Evolutionary conservation across 1,140 invertebrate species (phyloP), one percentile per base, ranked within the genome.

Genomic region (Philopotamus ludificatus): DNA sequence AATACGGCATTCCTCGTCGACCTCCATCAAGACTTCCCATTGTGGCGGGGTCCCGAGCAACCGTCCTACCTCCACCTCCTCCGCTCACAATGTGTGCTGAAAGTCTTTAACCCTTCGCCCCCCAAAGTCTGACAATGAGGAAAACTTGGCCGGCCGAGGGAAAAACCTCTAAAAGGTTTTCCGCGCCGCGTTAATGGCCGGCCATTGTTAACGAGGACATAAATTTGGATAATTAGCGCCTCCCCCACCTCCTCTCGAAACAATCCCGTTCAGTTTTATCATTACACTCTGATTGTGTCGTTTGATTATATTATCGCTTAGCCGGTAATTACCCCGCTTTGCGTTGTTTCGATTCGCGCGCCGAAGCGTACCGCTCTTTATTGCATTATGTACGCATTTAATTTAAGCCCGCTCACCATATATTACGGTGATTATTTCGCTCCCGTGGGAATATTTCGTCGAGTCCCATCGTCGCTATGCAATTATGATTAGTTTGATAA

Each of bases 101-200:
- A 34, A 57, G 42, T 57, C 54, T 57, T 57, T 39, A 57, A 57
- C 54, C 54, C 54, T 57, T 57, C 54, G 39, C 26, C n/a, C n/a
- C n/a, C 8, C 28, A 57, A 57, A 57, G 39, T 57, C 54, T 57
- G 54, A 21, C 34, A 21, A 39, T 42, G 34, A 57, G 3, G 54
- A 21, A 57, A 57, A 57, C 54, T 57, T 57, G 41, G 34, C 9
- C 39, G 3, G 53, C 47, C 12, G 18, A n/a, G 47, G 12, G 15
- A 22, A 50, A 50, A 50, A 50, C 15, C n/a, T 20, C 12, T 41
- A n/a, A 57, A 41, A 57, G 42, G 21, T 7, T 22, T 57, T 41
- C 28, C 26, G 18, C 54, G 20, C 23, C 15, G 54, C 16, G 54
- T 25, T 57, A 57, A 57, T 39, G 54, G 51, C 20, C 54, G 54